These are phyloP conservation scores for Ciconia boyciana DNA, from an alignment of 2,113 vertebrate genomes.

Conservation along the genomic window DNA sequence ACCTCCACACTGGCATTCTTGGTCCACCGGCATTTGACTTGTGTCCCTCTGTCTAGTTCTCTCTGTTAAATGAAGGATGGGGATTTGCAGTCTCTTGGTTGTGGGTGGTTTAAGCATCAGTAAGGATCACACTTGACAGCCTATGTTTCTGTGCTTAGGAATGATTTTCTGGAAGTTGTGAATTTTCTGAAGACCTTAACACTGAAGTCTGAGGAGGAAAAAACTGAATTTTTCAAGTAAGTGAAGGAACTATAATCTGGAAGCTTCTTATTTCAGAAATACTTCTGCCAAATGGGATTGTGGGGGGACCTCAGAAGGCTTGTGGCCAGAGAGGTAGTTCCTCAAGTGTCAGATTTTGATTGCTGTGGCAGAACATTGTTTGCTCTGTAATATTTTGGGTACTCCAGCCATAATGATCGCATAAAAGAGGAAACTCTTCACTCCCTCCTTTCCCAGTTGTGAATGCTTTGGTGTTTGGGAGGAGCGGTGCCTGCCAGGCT, in stretches of 20 bases:
- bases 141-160: conserved; percentile 72
- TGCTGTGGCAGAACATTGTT: background rate
- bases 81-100: background rate
- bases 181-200: conserved; percentile 96
- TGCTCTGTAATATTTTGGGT: background rate
- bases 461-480: background rate
- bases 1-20: background rate
- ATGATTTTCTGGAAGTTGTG: conserved; percentile 94
- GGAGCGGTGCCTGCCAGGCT: background rate
- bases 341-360: background rate
- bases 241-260: conserved; percentile 38
- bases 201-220: conserved; percentile 94
- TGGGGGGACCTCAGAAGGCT: background rate
- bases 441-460: background rate
- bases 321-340: background rate
- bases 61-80: background rate
- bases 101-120: background rate
- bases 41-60: background rate
- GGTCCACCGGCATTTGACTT: background rate
- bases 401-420: background rate
- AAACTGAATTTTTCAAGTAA: conserved; percentile 99
- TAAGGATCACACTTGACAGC: background rate
- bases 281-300: background rate
- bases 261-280: background rate
- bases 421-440: background rate